Conservation (phyloP, 2,797 vertebrate species). For the Phataginus tetradactyla region DNA sequence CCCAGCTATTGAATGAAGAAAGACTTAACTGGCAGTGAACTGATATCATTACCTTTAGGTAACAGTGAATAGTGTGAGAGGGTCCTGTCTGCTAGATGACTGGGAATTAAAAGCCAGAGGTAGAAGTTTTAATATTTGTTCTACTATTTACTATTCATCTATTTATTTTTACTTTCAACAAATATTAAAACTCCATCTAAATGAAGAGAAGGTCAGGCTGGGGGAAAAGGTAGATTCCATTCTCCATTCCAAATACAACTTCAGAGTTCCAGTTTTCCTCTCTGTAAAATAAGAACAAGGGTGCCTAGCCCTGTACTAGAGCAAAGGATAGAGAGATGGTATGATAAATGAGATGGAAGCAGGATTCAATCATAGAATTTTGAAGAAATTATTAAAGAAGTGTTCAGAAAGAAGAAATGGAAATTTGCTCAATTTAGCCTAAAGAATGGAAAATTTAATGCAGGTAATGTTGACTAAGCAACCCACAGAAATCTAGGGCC, state of each 20-base stretch:
- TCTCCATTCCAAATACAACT: background rate
- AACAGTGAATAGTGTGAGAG: constrained; percentile 16
- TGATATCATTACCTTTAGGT: constrained; percentile 72
- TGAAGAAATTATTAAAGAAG: background rate
- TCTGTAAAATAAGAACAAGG: background rate
- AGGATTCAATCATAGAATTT: background rate
- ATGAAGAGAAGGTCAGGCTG: background rate
- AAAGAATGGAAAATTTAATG: background rate
- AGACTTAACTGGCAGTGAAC: constrained; percentile 75
- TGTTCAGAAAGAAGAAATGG: background rate
- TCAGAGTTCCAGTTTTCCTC: background rate
- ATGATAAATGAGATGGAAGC: background rate
- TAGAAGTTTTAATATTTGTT: background rate
- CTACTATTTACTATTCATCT: constrained; percentile 14
- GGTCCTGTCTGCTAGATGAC: background rate
- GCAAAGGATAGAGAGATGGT: background rate
- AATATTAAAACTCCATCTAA: constrained; percentile 20
- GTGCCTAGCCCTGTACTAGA: background rate
- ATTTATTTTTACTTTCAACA: constrained; percentile 45
- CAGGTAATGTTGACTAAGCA: background rate
- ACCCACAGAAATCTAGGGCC: background rate
- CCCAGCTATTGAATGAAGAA: constrained; percentile 78
- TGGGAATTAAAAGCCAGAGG: constrained; percentile 33
- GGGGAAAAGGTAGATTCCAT: background rate
- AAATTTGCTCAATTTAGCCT: background rate